Evolutionary conservation across 2,113 vertebrate species (phyloP).

Genomic region (Anser cygnoides): DNA sequence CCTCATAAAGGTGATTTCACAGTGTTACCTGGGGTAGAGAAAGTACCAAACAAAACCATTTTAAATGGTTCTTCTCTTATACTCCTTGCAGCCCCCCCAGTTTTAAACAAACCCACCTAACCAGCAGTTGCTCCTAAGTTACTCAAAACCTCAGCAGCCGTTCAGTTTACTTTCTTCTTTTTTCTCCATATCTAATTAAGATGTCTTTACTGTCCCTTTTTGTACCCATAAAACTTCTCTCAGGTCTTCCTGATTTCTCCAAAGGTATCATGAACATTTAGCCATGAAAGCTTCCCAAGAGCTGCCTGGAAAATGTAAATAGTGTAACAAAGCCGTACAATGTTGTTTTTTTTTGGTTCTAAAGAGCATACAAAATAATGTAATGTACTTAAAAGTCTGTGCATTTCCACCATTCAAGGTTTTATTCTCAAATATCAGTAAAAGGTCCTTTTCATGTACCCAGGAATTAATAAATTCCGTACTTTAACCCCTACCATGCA

Average conservation of each 20-base stretch:
- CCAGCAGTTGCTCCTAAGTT: background rate
- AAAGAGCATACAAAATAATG: background rate
- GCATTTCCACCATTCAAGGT: background rate
- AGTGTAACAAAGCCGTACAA: background rate
- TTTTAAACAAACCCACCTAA: background rate
- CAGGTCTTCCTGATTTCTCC: background rate
- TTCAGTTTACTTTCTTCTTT: background rate
- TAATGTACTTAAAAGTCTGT: background rate
- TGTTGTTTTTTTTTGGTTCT: background rate
- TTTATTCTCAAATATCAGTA: background rate
- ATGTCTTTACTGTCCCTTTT: background rate
- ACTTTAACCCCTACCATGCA: background rate
- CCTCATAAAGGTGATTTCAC: background rate
- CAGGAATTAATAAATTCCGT: background rate
- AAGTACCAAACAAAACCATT: background rate
- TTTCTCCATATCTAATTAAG: background rate
- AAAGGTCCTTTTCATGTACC: background rate
- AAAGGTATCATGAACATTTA: background rate
- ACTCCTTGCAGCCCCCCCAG: background rate
- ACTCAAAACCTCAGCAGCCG: background rate
- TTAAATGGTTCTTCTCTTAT: background rate
- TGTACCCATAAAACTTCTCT: background rate
- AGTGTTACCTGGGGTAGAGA: background rate
- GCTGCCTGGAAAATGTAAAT: background rate
- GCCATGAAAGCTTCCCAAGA: background rate